Evolutionary conservation across 2,888 invertebrate species (phyloP), one percentile per base, ranked within the genome.

Genomic region (Ypsolopha scabrella): DNA sequence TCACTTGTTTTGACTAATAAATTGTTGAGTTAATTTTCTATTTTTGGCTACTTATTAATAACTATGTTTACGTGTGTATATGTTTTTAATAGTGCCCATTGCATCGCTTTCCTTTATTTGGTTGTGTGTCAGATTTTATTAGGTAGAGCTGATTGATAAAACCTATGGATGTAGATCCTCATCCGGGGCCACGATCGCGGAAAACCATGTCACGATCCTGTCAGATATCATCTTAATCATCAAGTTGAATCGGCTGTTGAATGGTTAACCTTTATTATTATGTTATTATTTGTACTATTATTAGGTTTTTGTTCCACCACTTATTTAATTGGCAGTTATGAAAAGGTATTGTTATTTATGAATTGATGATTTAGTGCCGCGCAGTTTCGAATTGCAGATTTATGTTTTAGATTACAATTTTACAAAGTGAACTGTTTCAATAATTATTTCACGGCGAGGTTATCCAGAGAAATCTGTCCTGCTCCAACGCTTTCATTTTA

Each of bases 181-280:
- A 63, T 59, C 60, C 57, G 58, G 57, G 58, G 61, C 65, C 78
- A 79, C 74, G 82, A 82, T 62, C 65, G 59, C 80, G 82, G 80
- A 81, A 77, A 71, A 70, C 64, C 65, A 60, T 52, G 62, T 75
- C 77, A 80, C 78, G 79, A 77, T 57, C 58, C 53, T 38, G 37
- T 11, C 58, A 54, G 59, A 59, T 58, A 59, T 58, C 59, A 60
- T 58, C 60, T 1, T 43, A 2, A 13, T 11, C 43, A 24, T 43
- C 55, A 57, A 48, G 51, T 58, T 63, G 63, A 63, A 65, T 63
- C 53, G 60, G 50, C 55, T 52, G 48, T 56, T 58, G 51, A 53
- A 57, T 61, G 43, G 43, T 6, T 24, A 13, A 61, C 65, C 52
- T 51, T 56, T 52, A 54, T 51, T 46, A 57, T 58, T 62, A 62